phyloP scores from a whole-genome alignment of 2,888 invertebrate genomes.

The Chaetogeoica ovagalla region DNA sequence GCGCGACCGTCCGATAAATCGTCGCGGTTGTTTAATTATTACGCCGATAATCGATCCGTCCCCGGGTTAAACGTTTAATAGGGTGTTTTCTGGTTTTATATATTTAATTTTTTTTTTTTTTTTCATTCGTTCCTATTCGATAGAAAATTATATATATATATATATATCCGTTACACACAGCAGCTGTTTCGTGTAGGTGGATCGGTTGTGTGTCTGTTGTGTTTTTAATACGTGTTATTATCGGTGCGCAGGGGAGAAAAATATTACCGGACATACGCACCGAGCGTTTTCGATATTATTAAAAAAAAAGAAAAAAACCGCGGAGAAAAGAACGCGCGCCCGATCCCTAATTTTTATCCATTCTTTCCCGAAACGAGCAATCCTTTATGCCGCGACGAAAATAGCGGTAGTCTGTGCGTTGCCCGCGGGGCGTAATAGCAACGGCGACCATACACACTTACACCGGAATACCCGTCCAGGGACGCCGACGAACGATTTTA shows the following conservation, averaged over 20 bases:
- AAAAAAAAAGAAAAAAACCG: conserved; percentile 23
- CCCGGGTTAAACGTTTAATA: conserved; percentile 18
- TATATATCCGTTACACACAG: conserved; percentile 29
- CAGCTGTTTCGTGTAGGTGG: conserved; percentile 49
- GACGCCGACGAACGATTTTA: conserved; percentile 35
- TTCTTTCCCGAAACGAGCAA: conserved; percentile 16
- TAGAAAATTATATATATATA: conserved; percentile 32
- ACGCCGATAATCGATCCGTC: conserved; percentile 29
- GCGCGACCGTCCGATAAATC: conserved; percentile 40
- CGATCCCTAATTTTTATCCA: conserved; percentile 32
- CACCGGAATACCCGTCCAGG: conserved; percentile 35
- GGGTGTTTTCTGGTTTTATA: conserved; percentile 34
- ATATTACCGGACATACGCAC: conserved; percentile 28
- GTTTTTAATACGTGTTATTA: conserved; percentile 6
- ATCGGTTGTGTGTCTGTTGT: conserved; percentile 25
- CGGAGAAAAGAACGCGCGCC: neutral
- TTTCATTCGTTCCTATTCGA: conserved; percentile 13
- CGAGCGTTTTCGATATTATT: conserved; percentile 19
- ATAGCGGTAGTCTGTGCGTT: conserved; percentile 31
- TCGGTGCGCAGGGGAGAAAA: neutral
- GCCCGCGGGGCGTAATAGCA: neutral
- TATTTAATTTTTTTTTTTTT: neutral
- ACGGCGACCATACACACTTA: no score
- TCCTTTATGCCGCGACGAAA: conserved; percentile 28
- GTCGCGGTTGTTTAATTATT: conserved; percentile 40